These are phyloP conservation scores for Dryococelus australis DNA, from an alignment of 2,888 invertebrate species.

Conservation along the genomic window DNA sequence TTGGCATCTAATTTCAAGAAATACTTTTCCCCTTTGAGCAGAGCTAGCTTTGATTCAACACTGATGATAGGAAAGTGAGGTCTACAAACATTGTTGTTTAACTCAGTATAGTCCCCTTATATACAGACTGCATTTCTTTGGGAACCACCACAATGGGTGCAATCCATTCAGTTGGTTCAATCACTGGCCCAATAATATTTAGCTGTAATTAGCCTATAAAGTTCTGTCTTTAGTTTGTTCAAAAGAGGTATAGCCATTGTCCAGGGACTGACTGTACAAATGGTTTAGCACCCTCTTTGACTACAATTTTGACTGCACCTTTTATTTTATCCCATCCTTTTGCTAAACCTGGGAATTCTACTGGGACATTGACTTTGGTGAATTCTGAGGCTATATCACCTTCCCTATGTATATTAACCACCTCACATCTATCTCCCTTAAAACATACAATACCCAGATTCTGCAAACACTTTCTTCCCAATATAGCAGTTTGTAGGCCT, in stretches of 20 bases:
- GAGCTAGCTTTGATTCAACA: background rate
- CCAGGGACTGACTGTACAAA: background rate
- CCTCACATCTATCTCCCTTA: background rate
- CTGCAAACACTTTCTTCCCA: background rate
- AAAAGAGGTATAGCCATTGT: background rate
- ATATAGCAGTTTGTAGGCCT: background rate
- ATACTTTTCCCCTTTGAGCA: background rate
- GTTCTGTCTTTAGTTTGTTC: background rate
- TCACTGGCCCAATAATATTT: background rate
- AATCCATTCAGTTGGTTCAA: background rate
- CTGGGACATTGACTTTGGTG: background rate
- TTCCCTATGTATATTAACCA: background rate
- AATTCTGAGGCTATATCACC: background rate
- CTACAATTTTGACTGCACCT: background rate
- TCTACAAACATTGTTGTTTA: background rate
- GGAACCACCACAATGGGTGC: background rate
- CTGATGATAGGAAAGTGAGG: background rate
- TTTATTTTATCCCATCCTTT: background rate
- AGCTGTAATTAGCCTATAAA: background rate
- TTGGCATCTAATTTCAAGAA: background rate
- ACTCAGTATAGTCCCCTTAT: constrained; percentile 4
- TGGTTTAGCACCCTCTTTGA: background rate
- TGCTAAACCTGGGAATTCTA: background rate
- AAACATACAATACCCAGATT: background rate
- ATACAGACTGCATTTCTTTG: constrained; percentile 13